Evolutionary conservation across 2,113 vertebrate species (phyloP).

Genomic region (Notothenia rossii): DNA sequence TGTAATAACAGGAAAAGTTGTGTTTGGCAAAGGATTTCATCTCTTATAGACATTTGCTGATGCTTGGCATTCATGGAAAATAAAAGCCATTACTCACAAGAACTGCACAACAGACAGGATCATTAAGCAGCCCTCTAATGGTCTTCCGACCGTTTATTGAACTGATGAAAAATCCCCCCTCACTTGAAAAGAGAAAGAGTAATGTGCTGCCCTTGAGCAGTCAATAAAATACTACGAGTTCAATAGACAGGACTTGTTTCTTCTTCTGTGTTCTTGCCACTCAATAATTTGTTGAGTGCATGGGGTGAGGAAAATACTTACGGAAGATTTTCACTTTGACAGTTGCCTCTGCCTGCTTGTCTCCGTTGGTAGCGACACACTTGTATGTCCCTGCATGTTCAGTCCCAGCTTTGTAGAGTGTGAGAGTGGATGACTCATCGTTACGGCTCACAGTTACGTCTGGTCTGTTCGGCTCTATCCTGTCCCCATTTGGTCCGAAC

Average conservation of each 20-base stretch:
- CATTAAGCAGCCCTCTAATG: slow-evolving; percentile 80
- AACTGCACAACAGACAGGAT: slow-evolving; percentile 78
- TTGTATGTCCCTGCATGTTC: slow-evolving; percentile 95
- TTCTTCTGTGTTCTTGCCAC: slow-evolving; percentile 15
- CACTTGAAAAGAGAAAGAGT: slow-evolving; percentile 69
- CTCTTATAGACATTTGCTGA: slow-evolving; percentile 73
- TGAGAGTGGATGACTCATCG: slow-evolving; percentile 93
- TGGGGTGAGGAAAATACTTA: slow-evolving; percentile 78
- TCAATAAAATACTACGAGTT: slow-evolving; percentile 73
- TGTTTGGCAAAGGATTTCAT: slow-evolving; percentile 53
- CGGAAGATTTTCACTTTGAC: slow-evolving; percentile 97
- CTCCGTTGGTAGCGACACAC: slow-evolving; percentile 90
- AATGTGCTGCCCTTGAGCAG: slow-evolving; percentile 75
- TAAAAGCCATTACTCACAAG: slow-evolving; percentile 79
- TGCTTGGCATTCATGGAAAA: slow-evolving; percentile 74
- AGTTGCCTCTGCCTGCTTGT: slow-evolving; percentile 90
- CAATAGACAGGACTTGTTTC: slow-evolving; percentile 55
- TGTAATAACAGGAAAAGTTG: slow-evolving; percentile 40
- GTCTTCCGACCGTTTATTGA: slow-evolving; percentile 78
- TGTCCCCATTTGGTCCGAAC: slow-evolving; percentile 94
- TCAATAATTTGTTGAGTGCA: slow-evolving; percentile 29
- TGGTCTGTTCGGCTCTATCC: slow-evolving; percentile 90
- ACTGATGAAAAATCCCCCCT: slow-evolving; percentile 80
- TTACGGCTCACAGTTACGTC: slow-evolving; percentile 92
- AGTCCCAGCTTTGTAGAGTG: slow-evolving; percentile 92